phyloP scores from a whole-genome alignment of 2,797 vertebrate species.

The Sparus aurata region DNA sequence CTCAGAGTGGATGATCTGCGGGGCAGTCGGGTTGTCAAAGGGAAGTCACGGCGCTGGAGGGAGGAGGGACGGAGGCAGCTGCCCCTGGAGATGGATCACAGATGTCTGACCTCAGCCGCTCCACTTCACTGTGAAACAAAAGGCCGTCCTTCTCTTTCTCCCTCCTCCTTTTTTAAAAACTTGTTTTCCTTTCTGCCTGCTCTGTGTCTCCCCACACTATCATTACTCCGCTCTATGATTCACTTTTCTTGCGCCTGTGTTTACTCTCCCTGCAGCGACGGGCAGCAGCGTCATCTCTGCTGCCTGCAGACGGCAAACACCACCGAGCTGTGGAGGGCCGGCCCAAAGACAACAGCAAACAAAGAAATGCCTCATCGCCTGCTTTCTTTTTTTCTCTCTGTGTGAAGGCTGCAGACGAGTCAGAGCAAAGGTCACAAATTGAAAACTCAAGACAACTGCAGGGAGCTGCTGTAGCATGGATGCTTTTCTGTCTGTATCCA shows the following conservation, averaged over 20 bases:
- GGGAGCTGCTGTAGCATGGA: conserved; percentile 13
- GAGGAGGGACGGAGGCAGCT: not conserved
- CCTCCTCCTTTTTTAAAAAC: conserved; percentile 8
- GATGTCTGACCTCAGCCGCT: conserved; percentile 76
- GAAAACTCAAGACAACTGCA: not conserved
- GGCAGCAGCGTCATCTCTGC: conserved; percentile 32
- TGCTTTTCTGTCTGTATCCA: conserved; percentile 13
- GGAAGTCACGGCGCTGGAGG: conserved; percentile 14
- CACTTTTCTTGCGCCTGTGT: conserved; percentile 46
- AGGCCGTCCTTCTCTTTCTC: conserved; percentile 36
- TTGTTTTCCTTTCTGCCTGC: conserved; percentile 33
- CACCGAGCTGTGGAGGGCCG: conserved; percentile 54
- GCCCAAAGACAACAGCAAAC: conserved; percentile 71
- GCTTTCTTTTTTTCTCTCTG: conserved; percentile 34
- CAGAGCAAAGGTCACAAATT: conserved; percentile 16
- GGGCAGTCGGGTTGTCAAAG: conserved; percentile 37
- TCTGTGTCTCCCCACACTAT: conserved; percentile 40
- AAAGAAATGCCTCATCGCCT: conserved; percentile 64
- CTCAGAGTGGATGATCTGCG: conserved; percentile 38
- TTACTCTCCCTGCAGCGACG: conserved; percentile 38
- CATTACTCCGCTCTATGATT: conserved; percentile 46
- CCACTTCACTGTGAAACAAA: conserved; percentile 72
- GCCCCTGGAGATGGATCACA: conserved; percentile 74
- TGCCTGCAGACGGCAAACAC: conserved; percentile 62
- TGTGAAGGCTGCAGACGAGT: not conserved